Conservation (phyloP, 2,888 invertebrate species). For the Pomacea canaliculata region DNA sequence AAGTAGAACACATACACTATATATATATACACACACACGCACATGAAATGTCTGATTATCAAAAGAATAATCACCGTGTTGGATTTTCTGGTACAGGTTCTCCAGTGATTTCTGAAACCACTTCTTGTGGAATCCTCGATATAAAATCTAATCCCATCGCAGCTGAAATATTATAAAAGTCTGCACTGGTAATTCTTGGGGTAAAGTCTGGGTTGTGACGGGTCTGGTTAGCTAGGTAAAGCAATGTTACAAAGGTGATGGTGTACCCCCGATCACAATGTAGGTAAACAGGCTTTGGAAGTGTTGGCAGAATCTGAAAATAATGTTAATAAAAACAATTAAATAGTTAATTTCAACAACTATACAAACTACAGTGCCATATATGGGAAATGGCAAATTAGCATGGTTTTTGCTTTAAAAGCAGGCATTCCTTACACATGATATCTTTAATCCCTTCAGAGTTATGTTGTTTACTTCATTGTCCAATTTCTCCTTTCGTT, state of each 20-base stretch:
- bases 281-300: constrained; percentile 43
- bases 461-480: no score
- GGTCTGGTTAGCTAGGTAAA: constrained; percentile 53
- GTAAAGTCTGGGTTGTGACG: constrained; percentile 41
- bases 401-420: no score
- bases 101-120: constrained; percentile 52
- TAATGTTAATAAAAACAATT: background rate
- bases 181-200: constrained; percentile 47
- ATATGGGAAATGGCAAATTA: no score
- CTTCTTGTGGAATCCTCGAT: constrained; percentile 41
- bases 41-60: no score
- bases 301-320: constrained; percentile 15
- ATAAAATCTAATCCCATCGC: constrained; percentile 57
- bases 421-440: no score
- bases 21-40: no score
- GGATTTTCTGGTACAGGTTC: constrained; percentile 46
- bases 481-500: no score
- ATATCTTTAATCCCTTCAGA: no score
- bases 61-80: background rate
- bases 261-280: constrained; percentile 51
- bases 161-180: constrained; percentile 50
- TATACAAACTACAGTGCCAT: background rate
- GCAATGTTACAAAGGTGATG: constrained; percentile 50
- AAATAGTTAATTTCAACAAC: constrained; percentile 22
- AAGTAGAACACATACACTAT: no score